Conservation (phyloP, 2,113 vertebrate genomes). For the Psilopsiagon aurifrons region DNA sequence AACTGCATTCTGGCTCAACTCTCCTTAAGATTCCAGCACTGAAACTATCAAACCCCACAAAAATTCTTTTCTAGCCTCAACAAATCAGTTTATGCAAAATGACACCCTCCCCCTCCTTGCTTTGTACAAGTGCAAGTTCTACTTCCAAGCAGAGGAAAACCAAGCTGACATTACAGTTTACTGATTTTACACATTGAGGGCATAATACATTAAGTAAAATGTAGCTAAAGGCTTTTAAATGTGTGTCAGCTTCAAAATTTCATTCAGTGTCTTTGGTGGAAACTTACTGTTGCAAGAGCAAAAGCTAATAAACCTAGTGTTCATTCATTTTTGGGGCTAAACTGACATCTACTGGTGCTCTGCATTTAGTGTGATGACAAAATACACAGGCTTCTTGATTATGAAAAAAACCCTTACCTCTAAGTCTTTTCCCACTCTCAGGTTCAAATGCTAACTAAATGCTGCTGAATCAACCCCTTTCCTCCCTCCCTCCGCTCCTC, state of each 20-base stretch:
- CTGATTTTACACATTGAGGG: not conserved
- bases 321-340: not conserved
- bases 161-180: not conserved
- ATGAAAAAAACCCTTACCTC: not conserved
- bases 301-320: not conserved
- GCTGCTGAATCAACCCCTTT: not conserved
- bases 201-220: not conserved
- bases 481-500: accelerated
- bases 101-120: not conserved
- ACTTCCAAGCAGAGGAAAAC: not conserved
- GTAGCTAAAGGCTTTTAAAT: not conserved
- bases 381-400: not conserved
- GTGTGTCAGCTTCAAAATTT: not conserved
- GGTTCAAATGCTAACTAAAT: not conserved
- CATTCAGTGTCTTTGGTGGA: not conserved
- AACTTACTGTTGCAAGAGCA: not conserved
- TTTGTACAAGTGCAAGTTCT: not conserved
- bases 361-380: not conserved
- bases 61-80: not conserved
- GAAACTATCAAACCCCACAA: not conserved
- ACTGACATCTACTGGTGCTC: slow-evolving; percentile 47
- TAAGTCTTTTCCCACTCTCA: not conserved
- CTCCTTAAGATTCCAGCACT: not conserved
- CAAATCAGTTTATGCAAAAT: not conserved
- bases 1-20: not conserved